Conservation (phyloP, 2,113 vertebrate species). For the Speoplatyrhinus poulsoni region DNA sequence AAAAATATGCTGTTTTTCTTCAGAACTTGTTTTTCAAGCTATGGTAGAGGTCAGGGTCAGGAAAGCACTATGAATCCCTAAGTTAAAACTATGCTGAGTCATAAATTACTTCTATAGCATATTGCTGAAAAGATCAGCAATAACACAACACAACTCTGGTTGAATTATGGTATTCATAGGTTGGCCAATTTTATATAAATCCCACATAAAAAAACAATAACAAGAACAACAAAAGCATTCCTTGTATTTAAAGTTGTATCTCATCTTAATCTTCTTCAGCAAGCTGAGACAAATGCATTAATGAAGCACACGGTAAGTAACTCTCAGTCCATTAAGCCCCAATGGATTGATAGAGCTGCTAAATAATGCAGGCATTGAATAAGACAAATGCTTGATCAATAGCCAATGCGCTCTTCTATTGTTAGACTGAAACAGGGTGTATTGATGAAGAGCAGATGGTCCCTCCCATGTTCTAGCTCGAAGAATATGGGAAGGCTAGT, state of each 20-base stretch:
- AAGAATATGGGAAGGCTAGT: conserved; percentile 17
- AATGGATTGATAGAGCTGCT: conserved; percentile 61
- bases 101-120: background rate
- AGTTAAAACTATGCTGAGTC: background rate
- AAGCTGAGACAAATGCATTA: conserved; percentile 46
- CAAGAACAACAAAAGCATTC: background rate
- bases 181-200: too few species aligned
- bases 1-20: conserved; percentile 12
- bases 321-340: conserved; percentile 68
- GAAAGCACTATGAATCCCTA: too few species aligned
- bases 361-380: conserved; percentile 69
- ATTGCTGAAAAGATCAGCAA: background rate
- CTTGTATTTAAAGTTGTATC: conserved; percentile 19
- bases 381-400: conserved; percentile 66
- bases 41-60: too few species aligned
- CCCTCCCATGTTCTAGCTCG: conserved; percentile 26
- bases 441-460: conserved; percentile 33
- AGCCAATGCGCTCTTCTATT: conserved; percentile 36
- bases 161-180: conserved; percentile 37
- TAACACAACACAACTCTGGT: background rate
- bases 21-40: conserved; percentile 1
- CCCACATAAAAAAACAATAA: background rate
- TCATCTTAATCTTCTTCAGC: conserved; percentile 32
- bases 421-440: conserved; percentile 25
- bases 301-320: conserved; percentile 65